phyloP scores from a whole-genome alignment of 2,113 vertebrate genomes.

The Kryptolebias marmoratus region DNA sequence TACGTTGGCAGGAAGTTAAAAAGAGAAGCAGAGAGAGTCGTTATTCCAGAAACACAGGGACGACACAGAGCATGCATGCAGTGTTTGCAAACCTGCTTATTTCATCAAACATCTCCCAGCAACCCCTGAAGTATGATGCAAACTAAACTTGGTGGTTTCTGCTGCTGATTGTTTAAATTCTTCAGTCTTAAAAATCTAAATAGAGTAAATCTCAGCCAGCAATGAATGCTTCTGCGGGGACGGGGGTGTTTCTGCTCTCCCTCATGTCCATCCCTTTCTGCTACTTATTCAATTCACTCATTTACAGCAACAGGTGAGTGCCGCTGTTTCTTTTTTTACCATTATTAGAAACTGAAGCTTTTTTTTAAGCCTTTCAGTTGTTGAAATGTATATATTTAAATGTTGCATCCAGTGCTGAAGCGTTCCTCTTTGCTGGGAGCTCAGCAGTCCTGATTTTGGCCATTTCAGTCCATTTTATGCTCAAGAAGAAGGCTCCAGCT shows the following conservation, averaged over 20 bases:
- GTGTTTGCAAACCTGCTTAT: neutral
- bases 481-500: conserved; percentile 86
- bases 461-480: conserved; percentile 79
- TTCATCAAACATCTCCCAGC: neutral
- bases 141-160: conserved; percentile 1
- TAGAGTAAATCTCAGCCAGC: neutral
- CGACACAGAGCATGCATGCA: conserved; percentile 8
- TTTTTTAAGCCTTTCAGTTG: neutral
- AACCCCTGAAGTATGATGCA: neutral
- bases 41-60: neutral
- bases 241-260: conserved; percentile 89
- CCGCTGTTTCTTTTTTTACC: neutral
- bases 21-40: neutral
- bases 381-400: neutral
- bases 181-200: neutral
- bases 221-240: conserved; percentile 89
- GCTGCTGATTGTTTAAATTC: neutral
- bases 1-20: neutral
- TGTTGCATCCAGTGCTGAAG: conserved; percentile 80
- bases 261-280: conserved; percentile 88
- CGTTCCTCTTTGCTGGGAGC: conserved; percentile 81
- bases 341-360: too few relatives aligned
- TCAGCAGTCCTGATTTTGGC: conserved; percentile 83
- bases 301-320: conserved; percentile 84
- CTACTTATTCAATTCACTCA: conserved; percentile 85